Conservation (phyloP, 2,113 vertebrate species). For the Cervus canadensis region DNA sequence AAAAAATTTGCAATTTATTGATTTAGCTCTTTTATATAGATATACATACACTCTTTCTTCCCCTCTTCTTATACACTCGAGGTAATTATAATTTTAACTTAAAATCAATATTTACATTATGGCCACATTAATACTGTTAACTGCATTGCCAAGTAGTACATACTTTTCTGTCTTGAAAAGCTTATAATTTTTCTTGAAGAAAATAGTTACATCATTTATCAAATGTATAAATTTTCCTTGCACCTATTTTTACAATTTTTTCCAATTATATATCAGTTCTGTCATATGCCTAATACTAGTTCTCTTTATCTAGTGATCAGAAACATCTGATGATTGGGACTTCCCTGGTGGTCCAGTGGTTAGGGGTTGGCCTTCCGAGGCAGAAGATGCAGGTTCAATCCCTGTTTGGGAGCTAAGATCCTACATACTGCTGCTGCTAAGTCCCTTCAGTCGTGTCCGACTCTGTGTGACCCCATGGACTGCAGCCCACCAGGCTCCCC, state of each 20-base stretch:
- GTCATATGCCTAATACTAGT: not conserved
- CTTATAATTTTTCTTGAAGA: not conserved
- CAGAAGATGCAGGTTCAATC: not conserved
- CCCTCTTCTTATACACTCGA: not conserved
- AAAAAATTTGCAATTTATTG: not conserved
- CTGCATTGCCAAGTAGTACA: not conserved
- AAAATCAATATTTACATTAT: not conserved
- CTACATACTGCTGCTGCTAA: not conserved
- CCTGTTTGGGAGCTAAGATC: not conserved
- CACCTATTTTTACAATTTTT: not conserved
- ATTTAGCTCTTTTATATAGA: not conserved
- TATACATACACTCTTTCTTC: not conserved
- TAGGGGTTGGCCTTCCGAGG: not conserved
- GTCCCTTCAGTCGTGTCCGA: too few species aligned
- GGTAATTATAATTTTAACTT: not conserved
- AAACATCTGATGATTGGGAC: not conserved
- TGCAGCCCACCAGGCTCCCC: too few species aligned
- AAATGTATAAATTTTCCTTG: not conserved
- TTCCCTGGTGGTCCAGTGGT: not conserved
- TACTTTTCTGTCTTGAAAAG: not conserved
- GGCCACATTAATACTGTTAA: not conserved
- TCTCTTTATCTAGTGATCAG: not conserved
- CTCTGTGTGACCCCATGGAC: too few species aligned
- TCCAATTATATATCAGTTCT: not conserved
- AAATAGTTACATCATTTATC: not conserved